phyloP scores from a whole-genome alignment of 2,113 vertebrate genomes.

The Toxotes chatareus region DNA sequence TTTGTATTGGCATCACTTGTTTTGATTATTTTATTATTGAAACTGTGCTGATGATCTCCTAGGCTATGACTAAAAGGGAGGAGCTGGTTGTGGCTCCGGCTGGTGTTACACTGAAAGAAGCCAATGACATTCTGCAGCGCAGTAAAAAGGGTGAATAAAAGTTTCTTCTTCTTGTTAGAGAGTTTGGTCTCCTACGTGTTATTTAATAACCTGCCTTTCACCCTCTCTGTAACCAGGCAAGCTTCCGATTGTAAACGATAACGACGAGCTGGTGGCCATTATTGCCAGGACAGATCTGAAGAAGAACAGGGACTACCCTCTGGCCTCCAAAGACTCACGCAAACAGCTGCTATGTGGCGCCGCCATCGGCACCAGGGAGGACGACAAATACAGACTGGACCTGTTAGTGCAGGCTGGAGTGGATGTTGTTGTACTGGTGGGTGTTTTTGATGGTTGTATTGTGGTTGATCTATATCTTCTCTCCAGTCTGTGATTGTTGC shows the following conservation, averaged over 20 bases:
- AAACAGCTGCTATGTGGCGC: slow-evolving; percentile 94
- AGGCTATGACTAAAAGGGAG: slow-evolving; percentile 93
- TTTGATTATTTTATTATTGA: not conserved
- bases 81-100: slow-evolving; percentile 92
- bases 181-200: not conserved
- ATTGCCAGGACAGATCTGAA: slow-evolving; percentile 94
- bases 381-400: slow-evolving; percentile 94
- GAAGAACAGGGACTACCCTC: slow-evolving; percentile 94
- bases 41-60: slow-evolving; percentile 27
- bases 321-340: slow-evolving; percentile 93
- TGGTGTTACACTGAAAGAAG: slow-evolving; percentile 93
- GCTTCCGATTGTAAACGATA: slow-evolving; percentile 93
- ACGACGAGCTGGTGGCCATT: slow-evolving; percentile 92
- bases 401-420: slow-evolving; percentile 91
- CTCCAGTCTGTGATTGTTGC: not conserved
- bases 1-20: not conserved
- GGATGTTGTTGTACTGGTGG: slow-evolving; percentile 92
- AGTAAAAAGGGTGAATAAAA: slow-evolving; percentile 91
- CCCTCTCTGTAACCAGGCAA: slow-evolving; percentile 83
- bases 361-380: slow-evolving; percentile 92
- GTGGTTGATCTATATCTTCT: not conserved
- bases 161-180: not conserved
- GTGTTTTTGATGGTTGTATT: slow-evolving; percentile 34
- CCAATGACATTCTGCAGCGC: slow-evolving; percentile 94
- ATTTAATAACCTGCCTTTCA: not conserved